Conservation (phyloP, 2,797 vertebrate genomes). For the Acanthornis magna region DNA sequence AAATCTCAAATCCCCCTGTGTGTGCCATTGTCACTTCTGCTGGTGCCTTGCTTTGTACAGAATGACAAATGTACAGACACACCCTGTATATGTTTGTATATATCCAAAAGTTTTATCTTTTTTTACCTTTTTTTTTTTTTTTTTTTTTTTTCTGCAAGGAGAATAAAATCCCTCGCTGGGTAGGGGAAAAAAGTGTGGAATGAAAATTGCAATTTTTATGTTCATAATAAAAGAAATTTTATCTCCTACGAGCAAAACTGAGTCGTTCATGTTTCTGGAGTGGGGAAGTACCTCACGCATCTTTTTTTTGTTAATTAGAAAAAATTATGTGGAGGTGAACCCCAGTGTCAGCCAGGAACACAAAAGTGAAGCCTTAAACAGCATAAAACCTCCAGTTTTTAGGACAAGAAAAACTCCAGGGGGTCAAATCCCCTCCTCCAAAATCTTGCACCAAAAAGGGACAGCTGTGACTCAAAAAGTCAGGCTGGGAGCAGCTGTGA, state of each 20-base stretch:
- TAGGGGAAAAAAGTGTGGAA: background rate
- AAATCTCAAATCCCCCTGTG: background rate
- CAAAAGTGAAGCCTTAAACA: background rate
- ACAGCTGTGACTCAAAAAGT: background rate
- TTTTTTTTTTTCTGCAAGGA: background rate
- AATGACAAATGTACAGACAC: slow-evolving; percentile 9
- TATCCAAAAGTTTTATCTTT: background rate
- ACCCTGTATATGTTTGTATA: background rate
- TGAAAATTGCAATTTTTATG: background rate
- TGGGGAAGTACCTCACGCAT: background rate
- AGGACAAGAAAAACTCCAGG: background rate
- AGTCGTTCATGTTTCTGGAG: background rate
- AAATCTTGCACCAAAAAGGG: background rate
- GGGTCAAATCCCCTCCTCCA: background rate
- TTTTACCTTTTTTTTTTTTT: background rate
- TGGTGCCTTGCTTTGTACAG: slow-evolving; percentile 54
- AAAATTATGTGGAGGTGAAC: background rate
- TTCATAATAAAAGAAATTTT: slow-evolving; percentile 39
- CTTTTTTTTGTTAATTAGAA: background rate
- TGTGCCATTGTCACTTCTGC: slow-evolving; percentile 10
- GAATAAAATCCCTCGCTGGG: background rate
- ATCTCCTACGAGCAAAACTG: background rate
- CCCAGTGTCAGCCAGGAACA: background rate
- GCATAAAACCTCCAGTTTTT: background rate
- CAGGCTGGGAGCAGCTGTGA: rapidly evolving